Evolutionary conservation across 2,797 vertebrate genomes (phyloP).

Genomic region (Macropus fuliginosus): DNA sequence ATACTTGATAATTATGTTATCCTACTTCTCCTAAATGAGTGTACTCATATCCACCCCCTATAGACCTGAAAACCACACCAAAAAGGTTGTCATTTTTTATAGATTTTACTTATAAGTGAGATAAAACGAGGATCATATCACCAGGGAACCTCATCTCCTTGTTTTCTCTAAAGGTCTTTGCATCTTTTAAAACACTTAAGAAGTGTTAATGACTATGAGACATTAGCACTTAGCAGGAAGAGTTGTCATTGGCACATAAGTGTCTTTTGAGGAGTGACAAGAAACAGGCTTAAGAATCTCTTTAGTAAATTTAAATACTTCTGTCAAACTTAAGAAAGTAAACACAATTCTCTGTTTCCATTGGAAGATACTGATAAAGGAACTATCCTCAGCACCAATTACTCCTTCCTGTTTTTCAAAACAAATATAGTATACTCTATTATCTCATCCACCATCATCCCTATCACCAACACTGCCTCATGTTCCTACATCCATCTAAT

Average conservation of each 20-base stretch:
- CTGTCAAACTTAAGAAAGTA: constrained; percentile 28
- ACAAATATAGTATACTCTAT: background rate
- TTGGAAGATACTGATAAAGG: constrained; percentile 13
- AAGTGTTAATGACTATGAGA: constrained; percentile 32
- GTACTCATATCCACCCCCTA: background rate
- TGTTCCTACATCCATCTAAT: background rate
- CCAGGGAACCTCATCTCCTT: background rate
- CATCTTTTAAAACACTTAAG: constrained; percentile 55
- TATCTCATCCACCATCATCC: constrained; percentile 3
- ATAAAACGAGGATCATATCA: background rate
- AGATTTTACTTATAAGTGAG: background rate
- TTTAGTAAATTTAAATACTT: constrained; percentile 53
- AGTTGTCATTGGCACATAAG: background rate
- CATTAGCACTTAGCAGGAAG: constrained; percentile 46
- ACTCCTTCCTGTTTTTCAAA: constrained; percentile 2
- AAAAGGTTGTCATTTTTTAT: background rate
- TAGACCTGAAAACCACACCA: background rate
- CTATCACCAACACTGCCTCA: background rate
- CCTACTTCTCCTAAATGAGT: background rate
- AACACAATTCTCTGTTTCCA: constrained; percentile 9
- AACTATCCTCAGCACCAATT: constrained; percentile 28
- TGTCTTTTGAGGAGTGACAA: constrained; percentile 16
- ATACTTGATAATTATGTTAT: background rate
- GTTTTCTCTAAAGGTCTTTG: constrained; percentile 21
- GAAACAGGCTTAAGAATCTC: constrained; percentile 44